Evolutionary conservation across 2,888 invertebrate genomes (phyloP), one percentile per base, ranked within the genome.

Genomic region (Lypha dubia): DNA sequence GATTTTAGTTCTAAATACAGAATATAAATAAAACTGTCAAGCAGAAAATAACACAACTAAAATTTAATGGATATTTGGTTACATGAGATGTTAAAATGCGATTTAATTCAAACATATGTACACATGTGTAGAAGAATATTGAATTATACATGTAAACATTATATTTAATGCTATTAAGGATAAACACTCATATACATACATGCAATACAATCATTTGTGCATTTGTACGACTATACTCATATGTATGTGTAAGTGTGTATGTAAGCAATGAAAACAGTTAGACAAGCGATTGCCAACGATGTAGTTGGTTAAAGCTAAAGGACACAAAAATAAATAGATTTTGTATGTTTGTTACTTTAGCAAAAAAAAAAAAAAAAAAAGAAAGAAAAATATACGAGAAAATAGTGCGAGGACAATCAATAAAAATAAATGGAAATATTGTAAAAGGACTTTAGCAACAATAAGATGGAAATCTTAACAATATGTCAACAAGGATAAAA

Each of bases 1-100:
- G 79, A 77, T 46, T 80, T 80, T 68, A 15, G 24, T 65, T 41
- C 28, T 13, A 76, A 82, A 70, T 65, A 87, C 86, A 88, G 79
- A 86, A 81, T 87, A 86, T 86, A 85, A 88, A 87, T 85, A 86
- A 88, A 79, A 84, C 73, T 49, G 79, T 80, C 58, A 83, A 85
- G 24, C 51, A 46, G 35, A 70, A 79, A 58, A 53, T n/a, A 68
- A 71, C 6, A 70, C 35, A 62, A 67, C 28, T 70, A 65, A 35
- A 75, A 75, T 65, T 65, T 65, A 71, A 79, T 84, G 75, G 79
- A 76, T 75, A 76, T 84, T 79, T 79, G 63, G 75, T 75, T 76
- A 67, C 38, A 76, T 22, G 70, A n/a, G 28, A 62, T 80, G 51
- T 65, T 67, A 60, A 83, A 83, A 70, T 28, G n/a, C 56, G 60